These are phyloP conservation scores for Habropoda laboriosa DNA, from an alignment of 1,140 invertebrate genomes.

Conservation along the genomic window DNA sequence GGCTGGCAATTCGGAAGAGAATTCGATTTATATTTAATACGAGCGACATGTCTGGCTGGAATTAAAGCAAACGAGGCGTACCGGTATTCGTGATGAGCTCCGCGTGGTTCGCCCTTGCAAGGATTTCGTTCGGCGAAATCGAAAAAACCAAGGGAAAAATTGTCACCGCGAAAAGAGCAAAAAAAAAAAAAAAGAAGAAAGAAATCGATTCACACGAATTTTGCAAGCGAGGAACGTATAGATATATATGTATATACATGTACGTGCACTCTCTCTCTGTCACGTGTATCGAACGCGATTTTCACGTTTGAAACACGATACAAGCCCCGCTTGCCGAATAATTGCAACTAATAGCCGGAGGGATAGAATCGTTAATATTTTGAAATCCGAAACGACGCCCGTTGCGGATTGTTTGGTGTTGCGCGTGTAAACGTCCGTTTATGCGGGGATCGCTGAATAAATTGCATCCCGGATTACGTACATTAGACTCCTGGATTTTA, in stretches of 20 bases:
- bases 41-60: constrained; percentile 52
- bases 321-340: constrained; percentile 14
- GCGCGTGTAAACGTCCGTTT: constrained; percentile 45
- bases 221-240: no score
- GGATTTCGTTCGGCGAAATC: constrained; percentile 45
- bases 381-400: constrained; percentile 44
- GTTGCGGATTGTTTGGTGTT: constrained; percentile 33
- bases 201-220: not conserved
- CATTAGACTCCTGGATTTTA: constrained; percentile 52
- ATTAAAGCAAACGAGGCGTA: constrained; percentile 67
- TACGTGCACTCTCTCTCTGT: not conserved
- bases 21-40: constrained; percentile 68
- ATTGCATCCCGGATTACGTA: constrained; percentile 52
- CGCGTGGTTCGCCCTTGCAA: constrained; percentile 32
- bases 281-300: not conserved
- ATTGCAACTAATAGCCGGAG: constrained; percentile 46
- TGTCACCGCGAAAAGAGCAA: not conserved
- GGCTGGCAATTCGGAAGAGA: constrained; percentile 56
- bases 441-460: constrained; percentile 42
- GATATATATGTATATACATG: no score
- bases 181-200: not conserved
- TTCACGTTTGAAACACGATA: constrained; percentile 31
- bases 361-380: constrained; percentile 47
- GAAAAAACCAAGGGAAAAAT: constrained; percentile 31
- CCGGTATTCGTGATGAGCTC: constrained; percentile 55